Conservation (phyloP, 1,140 invertebrate species). For the Atta texana region DNA sequence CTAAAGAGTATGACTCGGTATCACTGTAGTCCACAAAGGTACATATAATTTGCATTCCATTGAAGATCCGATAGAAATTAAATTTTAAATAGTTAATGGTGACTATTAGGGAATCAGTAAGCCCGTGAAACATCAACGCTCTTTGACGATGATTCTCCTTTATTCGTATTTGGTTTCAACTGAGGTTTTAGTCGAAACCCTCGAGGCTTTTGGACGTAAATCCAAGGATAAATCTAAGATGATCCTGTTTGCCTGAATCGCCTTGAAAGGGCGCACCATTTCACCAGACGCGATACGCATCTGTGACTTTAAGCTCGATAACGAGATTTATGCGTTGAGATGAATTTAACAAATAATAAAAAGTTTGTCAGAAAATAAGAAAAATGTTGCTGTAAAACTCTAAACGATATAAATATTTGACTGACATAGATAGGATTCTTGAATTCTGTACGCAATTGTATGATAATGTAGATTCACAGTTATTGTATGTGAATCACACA, state of each 20-base stretch:
- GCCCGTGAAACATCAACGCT: slow-evolving; percentile 33
- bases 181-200: background rate
- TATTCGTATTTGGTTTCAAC: background rate
- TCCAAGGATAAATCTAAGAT: slow-evolving; percentile 26
- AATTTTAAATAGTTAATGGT: slow-evolving; percentile 29
- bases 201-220: background rate
- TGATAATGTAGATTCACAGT: slow-evolving; percentile 16
- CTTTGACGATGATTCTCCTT: background rate
- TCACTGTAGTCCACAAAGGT: slow-evolving; percentile 82
- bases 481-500: slow-evolving; percentile 2
- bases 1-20: slow-evolving; percentile 84
- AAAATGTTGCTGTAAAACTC: background rate
- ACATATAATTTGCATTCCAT: slow-evolving; percentile 72
- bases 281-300: background rate
- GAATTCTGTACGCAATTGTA: background rate
- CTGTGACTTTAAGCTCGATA: background rate
- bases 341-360: background rate
- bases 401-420: background rate
- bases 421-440: slow-evolving; percentile 1
- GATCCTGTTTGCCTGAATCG: slow-evolving; percentile 14
- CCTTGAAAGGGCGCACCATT: background rate
- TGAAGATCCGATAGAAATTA: slow-evolving; percentile 1
- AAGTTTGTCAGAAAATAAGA: background rate
- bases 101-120: slow-evolving; percentile 54
- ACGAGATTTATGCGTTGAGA: background rate